Base-by-base conservation (phyloP, 2,797 vertebrate species). In the Sebastes kiyomatsui region DNA sequence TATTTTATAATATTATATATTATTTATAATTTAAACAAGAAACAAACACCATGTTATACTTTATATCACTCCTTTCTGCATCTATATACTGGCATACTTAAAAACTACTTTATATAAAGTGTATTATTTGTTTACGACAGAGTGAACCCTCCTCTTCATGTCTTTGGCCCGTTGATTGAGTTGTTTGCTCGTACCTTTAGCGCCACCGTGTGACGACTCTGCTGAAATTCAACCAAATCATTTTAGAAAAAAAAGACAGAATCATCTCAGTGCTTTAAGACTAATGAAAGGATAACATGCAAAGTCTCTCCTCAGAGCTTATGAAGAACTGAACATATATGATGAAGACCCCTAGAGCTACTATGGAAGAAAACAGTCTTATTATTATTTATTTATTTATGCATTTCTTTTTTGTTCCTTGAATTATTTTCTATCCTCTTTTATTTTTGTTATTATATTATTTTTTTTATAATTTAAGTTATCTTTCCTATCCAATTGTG, bases 141-240 rank as follows among this genome's bases (percentile, higher is more conserved):
- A 77, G 82, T 80, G 67, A 72, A 62, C 18, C 55, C 30, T 89
- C 71, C 2, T 72, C 10, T 9, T 0, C 14, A 52, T 1, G 75
- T 87, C 89, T 92, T 86, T 83, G 67, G 20, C 2, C 23, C 33
- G 49, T 76, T 81, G 68, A 69, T 68, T 67, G 35, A n/a, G 1
- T 2, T 20, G n/a, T 54, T 56, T 76, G 7, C 52, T 55, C 49
- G 33, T 72, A 3, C 27, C 59, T 84, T 78, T 84, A 80, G 80
- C 89, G 77, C 91, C 94, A 87, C 72, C 91, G 22, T 67, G 72
- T 88, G 94, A 16, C 49, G 0, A 16, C 2, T 25, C 0, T 52
- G 22, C 55, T 12, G 38, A 14, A 82, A 55, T 18, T 64, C 11
- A 61, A 33, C 2, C 2, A 54, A 35, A 2, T 14, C 12, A 0